phyloP scores from a whole-genome alignment of 2,888 invertebrate species.

The Onthophagus sagittarius region DNA sequence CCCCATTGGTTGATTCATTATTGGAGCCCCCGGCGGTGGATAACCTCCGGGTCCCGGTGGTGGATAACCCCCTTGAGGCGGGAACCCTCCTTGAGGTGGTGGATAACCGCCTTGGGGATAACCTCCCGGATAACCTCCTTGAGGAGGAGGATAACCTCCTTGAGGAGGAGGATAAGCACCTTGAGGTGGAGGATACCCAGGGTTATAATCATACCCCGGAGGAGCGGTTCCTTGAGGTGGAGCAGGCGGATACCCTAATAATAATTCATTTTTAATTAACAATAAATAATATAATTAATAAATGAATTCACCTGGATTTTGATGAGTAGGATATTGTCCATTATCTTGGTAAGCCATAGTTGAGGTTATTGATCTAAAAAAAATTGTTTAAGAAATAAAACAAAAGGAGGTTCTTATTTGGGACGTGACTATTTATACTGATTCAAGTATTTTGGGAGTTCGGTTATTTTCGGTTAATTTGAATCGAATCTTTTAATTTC shows the following conservation, averaged over 20 bases:
- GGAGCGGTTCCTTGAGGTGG: neutral
- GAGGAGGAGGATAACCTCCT: neutral
- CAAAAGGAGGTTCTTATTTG: neutral
- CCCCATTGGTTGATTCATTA: neutral
- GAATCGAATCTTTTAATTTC: too few species aligned
- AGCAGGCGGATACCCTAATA: neutral
- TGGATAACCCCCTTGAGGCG: conserved; percentile 33
- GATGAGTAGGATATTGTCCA: neutral
- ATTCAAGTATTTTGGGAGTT: neutral
- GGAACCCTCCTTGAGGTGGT: conserved; percentile 35
- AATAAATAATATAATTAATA: neutral
- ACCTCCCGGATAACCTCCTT: neutral
- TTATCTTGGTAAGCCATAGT: neutral
- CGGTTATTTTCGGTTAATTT: too few species aligned
- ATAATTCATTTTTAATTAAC: too few species aligned
- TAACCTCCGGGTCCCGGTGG: conserved; percentile 40
- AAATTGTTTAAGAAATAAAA: neutral
- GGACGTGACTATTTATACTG: neutral
- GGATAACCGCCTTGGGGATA: conserved; percentile 20
- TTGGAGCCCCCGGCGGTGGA: conserved; percentile 35
- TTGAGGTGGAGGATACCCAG: neutral
- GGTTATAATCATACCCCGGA: neutral
- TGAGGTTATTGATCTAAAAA: neutral
- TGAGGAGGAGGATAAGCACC: neutral
- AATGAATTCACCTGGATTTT: neutral